Evolutionary conservation across 2,797 vertebrate genomes (phyloP).

Genomic region (Rachycentron canadum): DNA sequence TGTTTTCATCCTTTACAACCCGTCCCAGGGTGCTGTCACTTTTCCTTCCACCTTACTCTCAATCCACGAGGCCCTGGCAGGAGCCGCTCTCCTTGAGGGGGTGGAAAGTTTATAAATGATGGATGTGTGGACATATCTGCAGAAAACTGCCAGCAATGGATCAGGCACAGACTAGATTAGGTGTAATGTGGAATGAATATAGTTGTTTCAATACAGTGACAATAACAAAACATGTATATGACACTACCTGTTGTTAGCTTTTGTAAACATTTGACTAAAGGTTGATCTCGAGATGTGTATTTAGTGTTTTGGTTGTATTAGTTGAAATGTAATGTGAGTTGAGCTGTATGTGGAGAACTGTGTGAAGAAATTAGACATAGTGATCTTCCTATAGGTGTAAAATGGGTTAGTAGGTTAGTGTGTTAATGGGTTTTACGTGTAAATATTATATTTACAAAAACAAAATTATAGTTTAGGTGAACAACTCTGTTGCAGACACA

Average conservation of each 20-base stretch:
- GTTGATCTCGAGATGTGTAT: too few species aligned
- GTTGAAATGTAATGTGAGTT: background rate
- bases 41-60: background rate
- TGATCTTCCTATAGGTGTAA: too few species aligned
- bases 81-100: background rate
- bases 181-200: too few species aligned
- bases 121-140: constrained; percentile 4
- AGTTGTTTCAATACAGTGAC: too few species aligned
- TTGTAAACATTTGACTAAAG: too few species aligned
- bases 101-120: background rate
- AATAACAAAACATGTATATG: background rate
- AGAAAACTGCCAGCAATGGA: background rate
- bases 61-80: background rate
- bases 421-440: too few species aligned
- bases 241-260: background rate
- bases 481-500: background rate
- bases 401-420: too few species aligned
- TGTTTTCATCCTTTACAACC: background rate
- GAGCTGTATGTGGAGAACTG: background rate
- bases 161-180: background rate
- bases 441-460: background rate
- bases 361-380: background rate
- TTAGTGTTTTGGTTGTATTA: too few species aligned
- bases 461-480: background rate
- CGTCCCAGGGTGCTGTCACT: background rate